Conservation (phyloP, 2,113 vertebrate genomes). For the Hyperopisus bebe region DNA sequence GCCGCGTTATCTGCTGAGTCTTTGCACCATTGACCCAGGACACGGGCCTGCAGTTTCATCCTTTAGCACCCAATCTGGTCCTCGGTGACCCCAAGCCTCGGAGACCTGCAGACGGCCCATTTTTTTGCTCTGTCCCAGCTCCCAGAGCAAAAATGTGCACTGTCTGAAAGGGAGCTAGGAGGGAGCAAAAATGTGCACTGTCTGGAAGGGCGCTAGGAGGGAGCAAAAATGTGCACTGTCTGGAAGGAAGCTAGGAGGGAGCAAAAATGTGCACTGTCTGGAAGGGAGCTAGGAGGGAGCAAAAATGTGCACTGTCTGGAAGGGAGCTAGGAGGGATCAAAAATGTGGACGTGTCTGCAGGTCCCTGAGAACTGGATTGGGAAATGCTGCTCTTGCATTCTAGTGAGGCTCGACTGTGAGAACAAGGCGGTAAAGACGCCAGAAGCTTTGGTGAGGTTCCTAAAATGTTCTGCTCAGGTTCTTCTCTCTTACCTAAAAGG, state of each 20-base stretch:
- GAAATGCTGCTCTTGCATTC: background rate
- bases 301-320: too few relatives aligned
- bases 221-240: too few relatives aligned
- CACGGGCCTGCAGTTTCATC: background rate
- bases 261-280: background rate
- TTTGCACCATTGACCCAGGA: background rate
- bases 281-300: too few relatives aligned
- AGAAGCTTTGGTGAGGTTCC: background rate
- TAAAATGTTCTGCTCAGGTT: background rate
- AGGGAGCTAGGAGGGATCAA: background rate
- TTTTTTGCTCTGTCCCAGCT: background rate
- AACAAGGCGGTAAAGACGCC: background rate
- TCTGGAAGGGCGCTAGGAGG: background rate
- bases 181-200: background rate
- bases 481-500: background rate
- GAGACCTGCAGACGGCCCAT: background rate
- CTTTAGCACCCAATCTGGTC: background rate
- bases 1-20: background rate
- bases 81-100: background rate
- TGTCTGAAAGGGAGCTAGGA: background rate
- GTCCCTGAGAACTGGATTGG: background rate
- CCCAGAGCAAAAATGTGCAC: too few relatives aligned
- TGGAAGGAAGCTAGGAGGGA: background rate
- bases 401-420: background rate
- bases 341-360: background rate